A percentile compares a stretch with the other conserved stretches of the same genome.
Evolutionary conservation across 2,113 vertebrate species (phyloP).

Genomic region (Thalassarche chlororhynchos): DNA sequence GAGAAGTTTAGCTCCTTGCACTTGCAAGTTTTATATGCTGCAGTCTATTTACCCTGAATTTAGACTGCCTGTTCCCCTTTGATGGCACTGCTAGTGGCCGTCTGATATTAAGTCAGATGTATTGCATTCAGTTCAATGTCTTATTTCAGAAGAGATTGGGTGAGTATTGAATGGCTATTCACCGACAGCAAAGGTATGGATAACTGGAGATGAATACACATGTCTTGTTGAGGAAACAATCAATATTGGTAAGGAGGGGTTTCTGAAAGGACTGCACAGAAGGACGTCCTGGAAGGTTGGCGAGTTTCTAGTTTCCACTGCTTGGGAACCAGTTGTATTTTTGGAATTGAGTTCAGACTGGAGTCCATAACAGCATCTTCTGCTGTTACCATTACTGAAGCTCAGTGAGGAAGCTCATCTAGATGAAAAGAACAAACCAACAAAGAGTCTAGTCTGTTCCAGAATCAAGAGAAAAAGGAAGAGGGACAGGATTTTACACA

Average conservation of each 20-base stretch:
- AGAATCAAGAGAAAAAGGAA: background rate
- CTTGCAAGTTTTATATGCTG: background rate
- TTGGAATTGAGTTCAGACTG: background rate
- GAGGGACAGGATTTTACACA: background rate
- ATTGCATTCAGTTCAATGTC: background rate
- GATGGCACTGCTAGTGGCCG: accelerated
- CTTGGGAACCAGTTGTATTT: background rate
- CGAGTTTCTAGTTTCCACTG: background rate
- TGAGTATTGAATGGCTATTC: background rate
- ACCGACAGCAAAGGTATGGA: background rate
- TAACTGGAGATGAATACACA: background rate
- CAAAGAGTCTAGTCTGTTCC: background rate
- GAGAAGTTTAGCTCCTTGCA: background rate
- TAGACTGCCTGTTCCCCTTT: background rate
- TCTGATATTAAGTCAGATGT: background rate
- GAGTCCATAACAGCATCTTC: background rate
- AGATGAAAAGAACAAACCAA: background rate
- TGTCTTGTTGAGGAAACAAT: background rate
- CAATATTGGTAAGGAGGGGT: background rate
- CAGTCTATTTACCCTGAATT: background rate
- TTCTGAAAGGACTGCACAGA: background rate
- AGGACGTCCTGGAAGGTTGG: background rate
- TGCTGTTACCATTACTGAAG: background rate
- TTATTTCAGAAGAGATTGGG: background rate
- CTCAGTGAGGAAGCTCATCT: background rate